Conservation (phyloP, 2,113 vertebrate genomes). For the Peromyscus polionotus region DNA sequence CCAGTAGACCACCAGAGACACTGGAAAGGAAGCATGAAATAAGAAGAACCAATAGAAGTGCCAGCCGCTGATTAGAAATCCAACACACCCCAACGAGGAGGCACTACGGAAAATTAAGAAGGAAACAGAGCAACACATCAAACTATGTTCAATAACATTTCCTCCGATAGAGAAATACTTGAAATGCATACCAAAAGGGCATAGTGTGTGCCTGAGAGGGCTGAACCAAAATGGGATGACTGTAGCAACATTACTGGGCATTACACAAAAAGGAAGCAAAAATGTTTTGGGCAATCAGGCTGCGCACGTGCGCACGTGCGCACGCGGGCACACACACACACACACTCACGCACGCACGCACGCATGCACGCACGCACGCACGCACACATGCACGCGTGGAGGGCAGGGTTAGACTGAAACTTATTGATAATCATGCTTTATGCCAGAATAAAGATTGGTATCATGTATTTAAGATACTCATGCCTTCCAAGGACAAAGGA, state of each 20-base stretch:
- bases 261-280: background rate
- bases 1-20: background rate
- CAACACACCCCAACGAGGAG: background rate
- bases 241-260: background rate
- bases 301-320: too few relatives aligned
- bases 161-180: background rate
- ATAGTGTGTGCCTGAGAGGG: background rate
- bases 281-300: background rate
- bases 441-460: background rate
- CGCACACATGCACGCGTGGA: too few relatives aligned
- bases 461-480: background rate
- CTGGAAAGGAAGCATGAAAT: background rate
- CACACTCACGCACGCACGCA: too few relatives aligned
- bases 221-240: background rate
- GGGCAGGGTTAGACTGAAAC: background rate
- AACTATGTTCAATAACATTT: background rate
- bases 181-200: background rate
- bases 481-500: constrained; percentile 5
- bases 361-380: background rate
- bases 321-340: accelerated
- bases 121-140: background rate
- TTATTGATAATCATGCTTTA: background rate
- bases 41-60: background rate
- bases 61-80: background rate
- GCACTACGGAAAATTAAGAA: background rate